phyloP scores from a whole-genome alignment of 2,888 invertebrate species.

The Spisula solida region DNA sequence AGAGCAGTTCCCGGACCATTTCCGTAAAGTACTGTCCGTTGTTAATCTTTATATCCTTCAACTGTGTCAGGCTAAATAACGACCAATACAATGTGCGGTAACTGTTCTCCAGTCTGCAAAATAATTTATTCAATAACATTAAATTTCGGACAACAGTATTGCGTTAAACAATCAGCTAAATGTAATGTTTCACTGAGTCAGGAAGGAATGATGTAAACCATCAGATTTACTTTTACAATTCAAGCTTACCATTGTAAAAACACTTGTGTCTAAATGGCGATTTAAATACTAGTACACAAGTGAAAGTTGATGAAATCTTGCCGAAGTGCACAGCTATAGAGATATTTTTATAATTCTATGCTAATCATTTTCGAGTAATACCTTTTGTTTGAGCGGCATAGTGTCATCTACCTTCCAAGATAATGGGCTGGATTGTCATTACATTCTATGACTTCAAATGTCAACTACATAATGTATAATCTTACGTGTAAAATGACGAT shows the following conservation, averaged over 20 bases:
- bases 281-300: too few relatives aligned
- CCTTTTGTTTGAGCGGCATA: too few relatives aligned
- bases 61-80: constrained; percentile 87
- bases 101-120: constrained; percentile 79
- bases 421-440: too few relatives aligned
- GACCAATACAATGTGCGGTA: constrained; percentile 88
- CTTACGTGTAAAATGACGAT: constrained; percentile 83
- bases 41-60: constrained; percentile 85
- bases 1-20: constrained; percentile 87
- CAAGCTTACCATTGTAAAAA: too few relatives aligned
- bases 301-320: too few relatives aligned
- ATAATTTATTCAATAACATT: not conserved
- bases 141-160: not conserved
- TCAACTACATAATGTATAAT: constrained; percentile 19
- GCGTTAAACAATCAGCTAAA: not conserved
- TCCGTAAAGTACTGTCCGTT: constrained; percentile 87
- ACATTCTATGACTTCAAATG: not conserved
- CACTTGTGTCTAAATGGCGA: too few relatives aligned
- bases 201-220: too few relatives aligned
- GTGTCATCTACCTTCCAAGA: too few relatives aligned
- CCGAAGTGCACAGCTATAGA: too few relatives aligned
- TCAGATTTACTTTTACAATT: too few relatives aligned
- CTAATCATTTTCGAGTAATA: too few relatives aligned
- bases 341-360: not conserved
- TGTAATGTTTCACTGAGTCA: too few relatives aligned